phyloP scores from a whole-genome alignment of 2,113 vertebrate genomes.

The Pipra filicauda region DNA sequence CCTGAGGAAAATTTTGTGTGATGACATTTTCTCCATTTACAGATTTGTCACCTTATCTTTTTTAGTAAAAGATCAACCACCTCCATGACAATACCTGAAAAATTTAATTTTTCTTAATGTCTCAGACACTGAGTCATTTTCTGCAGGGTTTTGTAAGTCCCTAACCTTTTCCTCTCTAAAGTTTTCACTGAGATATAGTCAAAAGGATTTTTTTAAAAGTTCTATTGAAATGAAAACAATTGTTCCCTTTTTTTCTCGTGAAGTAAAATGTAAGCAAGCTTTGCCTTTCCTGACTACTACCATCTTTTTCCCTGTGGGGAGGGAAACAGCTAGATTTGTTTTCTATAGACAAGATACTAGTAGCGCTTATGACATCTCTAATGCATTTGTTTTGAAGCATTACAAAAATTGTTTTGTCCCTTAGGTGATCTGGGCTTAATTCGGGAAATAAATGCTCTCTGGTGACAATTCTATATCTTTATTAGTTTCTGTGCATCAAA shows the following conservation, averaged over 20 bases:
- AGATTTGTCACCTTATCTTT: neutral
- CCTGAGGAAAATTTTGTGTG: neutral
- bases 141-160: neutral
- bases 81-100: neutral
- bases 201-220: neutral
- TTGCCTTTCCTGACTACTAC: neutral
- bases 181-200: neutral
- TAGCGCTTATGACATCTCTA: neutral
- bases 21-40: neutral
- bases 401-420: slow-evolving; percentile 48
- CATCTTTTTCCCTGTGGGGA: neutral
- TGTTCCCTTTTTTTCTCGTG: neutral
- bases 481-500: slow-evolving; percentile 33
- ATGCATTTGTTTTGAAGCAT: slow-evolving; percentile 53
- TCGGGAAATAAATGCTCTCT: slow-evolving; percentile 59
- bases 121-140: neutral
- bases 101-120: neutral
- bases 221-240: neutral
- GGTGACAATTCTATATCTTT: slow-evolving; percentile 56
- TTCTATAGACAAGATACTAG: slow-evolving; percentile 44
- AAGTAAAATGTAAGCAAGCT: neutral
- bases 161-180: neutral
- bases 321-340: slow-evolving; percentile 19
- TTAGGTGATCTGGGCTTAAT: slow-evolving; percentile 52
- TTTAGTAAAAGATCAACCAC: neutral